Evolutionary conservation across 2,888 invertebrate species (phyloP).

Genomic region (Hydrotaea cyrtoneurina): DNA sequence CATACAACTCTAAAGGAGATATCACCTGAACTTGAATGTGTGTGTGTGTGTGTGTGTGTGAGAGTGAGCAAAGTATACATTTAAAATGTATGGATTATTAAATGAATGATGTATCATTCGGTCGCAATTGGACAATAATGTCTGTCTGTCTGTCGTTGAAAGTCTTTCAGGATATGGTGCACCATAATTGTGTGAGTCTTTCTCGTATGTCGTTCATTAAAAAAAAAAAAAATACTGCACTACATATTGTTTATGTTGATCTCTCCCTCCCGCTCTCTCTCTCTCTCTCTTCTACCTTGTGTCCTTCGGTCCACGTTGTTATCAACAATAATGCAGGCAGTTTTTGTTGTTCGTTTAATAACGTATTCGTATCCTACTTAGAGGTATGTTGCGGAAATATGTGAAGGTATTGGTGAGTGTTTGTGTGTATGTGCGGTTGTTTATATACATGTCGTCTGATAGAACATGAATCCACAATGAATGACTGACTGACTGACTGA

Average conservation of each 20-base stretch:
- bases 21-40: too few relatives aligned
- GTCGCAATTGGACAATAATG: not conserved
- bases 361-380: slow-evolving; percentile 49
- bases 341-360: slow-evolving; percentile 61
- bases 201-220: not conserved
- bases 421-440: slow-evolving; percentile 7
- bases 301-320: slow-evolving; percentile 31
- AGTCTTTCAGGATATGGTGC: not conserved
- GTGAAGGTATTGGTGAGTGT: slow-evolving; percentile 31
- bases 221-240: not conserved
- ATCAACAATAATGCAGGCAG: slow-evolving; percentile 62
- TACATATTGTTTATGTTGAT: not conserved
- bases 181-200: not conserved
- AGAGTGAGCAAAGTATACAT: too few relatives aligned
- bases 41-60: too few relatives aligned
- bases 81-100: not conserved
- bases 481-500: slow-evolving; percentile 42
- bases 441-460: not conserved
- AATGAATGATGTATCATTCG: slow-evolving; percentile 2
- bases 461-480: slow-evolving; percentile 8
- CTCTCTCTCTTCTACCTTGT: not conserved
- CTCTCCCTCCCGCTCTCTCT: not conserved
- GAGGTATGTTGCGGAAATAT: slow-evolving; percentile 57
- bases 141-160: not conserved
- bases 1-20: too few relatives aligned